Base-by-base conservation (phyloP, 2,797 vertebrate genomes). In the Pipistrellus kuhlii region DNA sequence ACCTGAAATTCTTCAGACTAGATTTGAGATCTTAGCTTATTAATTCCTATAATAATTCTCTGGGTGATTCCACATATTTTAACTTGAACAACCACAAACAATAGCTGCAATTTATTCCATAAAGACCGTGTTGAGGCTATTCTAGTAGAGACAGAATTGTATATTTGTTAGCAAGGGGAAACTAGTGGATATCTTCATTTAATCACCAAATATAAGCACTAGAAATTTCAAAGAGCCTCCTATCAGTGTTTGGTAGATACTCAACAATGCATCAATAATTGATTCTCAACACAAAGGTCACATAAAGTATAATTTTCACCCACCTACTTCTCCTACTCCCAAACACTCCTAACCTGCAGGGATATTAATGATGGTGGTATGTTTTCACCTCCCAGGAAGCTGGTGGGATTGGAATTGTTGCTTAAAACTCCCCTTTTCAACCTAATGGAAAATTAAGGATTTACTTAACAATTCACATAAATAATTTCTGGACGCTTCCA, bases 381-480 rank as follows among this genome's bases (percentile, higher is more conserved):
- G 53, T 17, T 62, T 62, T 44, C 12, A 57, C 20, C 8, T 53
- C 27, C 66, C 13, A 71, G 68, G 51, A 35, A 84, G 57, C 32
- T 75, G 9, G 12, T 51, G 23, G 30, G 32, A 78, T 6, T 69
- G 66, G 21, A 83, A 95, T 41, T 69, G 20, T 46, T 53, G 30
- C 53, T 69, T 90, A 59, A 85, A 82, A 93, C 32, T 76, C 21
- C 5, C 8, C 46, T 93, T 93, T 90, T 75, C 38, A 91, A 69
- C 13, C 18, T 35, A 51, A 20, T 9, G n/a, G 51, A 46, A 82
- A 88, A 82, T 85, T 71, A 80, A 84, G 55, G 12, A 82, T 25
- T 25, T 46, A 77, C 38, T 71, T 72, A 85, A 85, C 8, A 73
- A 72, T 27, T 82, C 20, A 88, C 35, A 73, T 6, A 64, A 78